Evolutionary conservation across 2,888 invertebrate genomes (phyloP), one percentile per base, ranked within the genome.

Genomic region (Nomada flava): DNA sequence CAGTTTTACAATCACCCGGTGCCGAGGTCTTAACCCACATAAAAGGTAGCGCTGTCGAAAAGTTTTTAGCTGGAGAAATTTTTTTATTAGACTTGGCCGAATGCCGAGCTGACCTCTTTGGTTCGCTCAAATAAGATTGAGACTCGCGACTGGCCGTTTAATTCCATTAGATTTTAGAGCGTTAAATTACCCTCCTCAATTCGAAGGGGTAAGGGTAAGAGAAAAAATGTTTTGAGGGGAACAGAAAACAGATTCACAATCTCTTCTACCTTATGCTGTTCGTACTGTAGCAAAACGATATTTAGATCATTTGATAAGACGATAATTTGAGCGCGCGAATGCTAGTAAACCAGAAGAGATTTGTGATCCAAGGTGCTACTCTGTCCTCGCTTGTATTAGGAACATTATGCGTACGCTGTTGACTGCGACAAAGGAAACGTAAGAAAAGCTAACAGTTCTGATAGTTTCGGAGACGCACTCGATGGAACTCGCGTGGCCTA

Each of bases 1-100:
- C 74, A 88, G 13, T 92, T 89, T 81, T 92, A 89, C 85, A 91
- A 84, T 79, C 92, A 93, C 67, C 86, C 92, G 11, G 87, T 91
- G 53, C 88, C 93, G 52, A 92, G 92, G 70, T 90, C 93, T 85
- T 93, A 92, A 92, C 90, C 87, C 80, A 62, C 80, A 83, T 85
- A 83, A 84, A 82, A 80, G 79, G 80, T 91, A 90, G 90, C 86
- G 83, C 79, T 79, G 82, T 80, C 86, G 71, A 73, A 82, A 89
- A 77, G 78, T 80, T 87, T 84, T 83, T 83, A 86, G 63, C 72
- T 76, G 64, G 78, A 23, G 44, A 74, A 85, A 79, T 60, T 64
- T 57, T 29, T 47, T 65, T 57, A 52, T 63, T 64, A 60, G 62
- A 67, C 20, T 63, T 42, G 1, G 15, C 29, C 52, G 44, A 13